A percentile compares a stretch with the other conserved stretches of the same genome.
These are phyloP conservation scores for Zosterops pallidus DNA, from an alignment of 2,113 vertebrate genomes.

Conservation along the genomic window DNA sequence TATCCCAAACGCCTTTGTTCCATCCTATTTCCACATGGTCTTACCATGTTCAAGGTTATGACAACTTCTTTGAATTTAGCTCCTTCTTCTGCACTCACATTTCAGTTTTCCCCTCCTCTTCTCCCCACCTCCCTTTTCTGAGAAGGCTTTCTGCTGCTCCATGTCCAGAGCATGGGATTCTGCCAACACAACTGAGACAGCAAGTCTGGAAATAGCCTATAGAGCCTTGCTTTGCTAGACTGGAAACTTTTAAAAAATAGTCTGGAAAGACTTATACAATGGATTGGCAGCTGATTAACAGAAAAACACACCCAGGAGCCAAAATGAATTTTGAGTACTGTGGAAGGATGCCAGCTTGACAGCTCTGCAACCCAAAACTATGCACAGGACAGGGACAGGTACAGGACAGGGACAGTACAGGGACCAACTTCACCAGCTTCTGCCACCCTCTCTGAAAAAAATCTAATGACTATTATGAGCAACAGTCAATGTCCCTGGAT, in stretches of 20 bases:
- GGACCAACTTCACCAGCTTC: background rate
- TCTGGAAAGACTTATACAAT: slow-evolving; percentile 62
- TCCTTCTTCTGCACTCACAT: background rate
- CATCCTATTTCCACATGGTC: background rate
- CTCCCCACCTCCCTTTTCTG: background rate
- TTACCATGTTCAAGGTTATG: background rate
- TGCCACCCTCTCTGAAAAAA: background rate
- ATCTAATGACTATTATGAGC: background rate
- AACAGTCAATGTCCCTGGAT: background rate
- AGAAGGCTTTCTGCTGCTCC: background rate
- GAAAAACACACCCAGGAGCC: slow-evolving; percentile 44
- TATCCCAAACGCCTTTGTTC: background rate
- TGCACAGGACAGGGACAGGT: background rate
- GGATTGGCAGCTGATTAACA: slow-evolving; percentile 56
- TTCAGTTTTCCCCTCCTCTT: background rate
- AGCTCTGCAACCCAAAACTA: background rate
- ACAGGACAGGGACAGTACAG: background rate
- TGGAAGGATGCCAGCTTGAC: slow-evolving; percentile 1
- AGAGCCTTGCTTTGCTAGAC: slow-evolving; percentile 26
- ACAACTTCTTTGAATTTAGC: background rate
- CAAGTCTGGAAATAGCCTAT: slow-evolving; percentile 52
- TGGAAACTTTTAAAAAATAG: slow-evolving; percentile 57
- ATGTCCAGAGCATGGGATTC: background rate
- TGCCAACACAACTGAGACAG: slow-evolving; percentile 42
- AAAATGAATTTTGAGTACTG: slow-evolving; percentile 23